phyloP scores from a whole-genome alignment of 2,888 invertebrate genomes.

The Archips xylosteana region DNA sequence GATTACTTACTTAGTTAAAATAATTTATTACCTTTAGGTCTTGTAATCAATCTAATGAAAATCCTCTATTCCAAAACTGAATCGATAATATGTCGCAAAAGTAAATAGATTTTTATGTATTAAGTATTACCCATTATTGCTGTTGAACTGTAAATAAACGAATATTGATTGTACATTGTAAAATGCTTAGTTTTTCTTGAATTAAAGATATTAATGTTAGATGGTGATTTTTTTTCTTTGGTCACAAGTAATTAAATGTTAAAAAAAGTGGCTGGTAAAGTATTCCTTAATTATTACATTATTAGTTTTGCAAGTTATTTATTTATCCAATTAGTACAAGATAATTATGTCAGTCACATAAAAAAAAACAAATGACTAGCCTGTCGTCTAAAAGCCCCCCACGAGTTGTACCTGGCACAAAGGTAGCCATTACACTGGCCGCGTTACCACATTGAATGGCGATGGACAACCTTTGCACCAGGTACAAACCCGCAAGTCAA shows the following conservation, averaged over 20 bases:
- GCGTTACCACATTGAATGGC: too few species aligned
- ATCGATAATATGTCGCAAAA: constrained; percentile 19
- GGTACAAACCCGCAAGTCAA: too few species aligned
- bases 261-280: too few species aligned
- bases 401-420: too few species aligned
- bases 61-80: constrained; percentile 11
- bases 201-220: constrained; percentile 74
- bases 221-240: constrained; percentile 48
- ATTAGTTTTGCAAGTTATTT: too few species aligned
- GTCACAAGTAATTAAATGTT: background rate
- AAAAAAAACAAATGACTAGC: too few species aligned
- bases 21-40: constrained; percentile 11
- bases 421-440: too few species aligned
- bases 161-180: constrained; percentile 66
- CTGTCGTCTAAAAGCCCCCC: too few species aligned
- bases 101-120: constrained; percentile 41
- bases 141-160: constrained; percentile 65
- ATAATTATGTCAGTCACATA: too few species aligned
- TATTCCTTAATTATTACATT: too few species aligned
- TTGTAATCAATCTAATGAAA: background rate
- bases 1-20: background rate
- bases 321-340: too few species aligned
- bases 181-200: constrained; percentile 77
- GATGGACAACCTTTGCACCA: too few species aligned
- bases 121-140: constrained; percentile 56